phyloP scores from a whole-genome alignment of 2,888 invertebrate species.

The Chloroclystis v-ata region DNA sequence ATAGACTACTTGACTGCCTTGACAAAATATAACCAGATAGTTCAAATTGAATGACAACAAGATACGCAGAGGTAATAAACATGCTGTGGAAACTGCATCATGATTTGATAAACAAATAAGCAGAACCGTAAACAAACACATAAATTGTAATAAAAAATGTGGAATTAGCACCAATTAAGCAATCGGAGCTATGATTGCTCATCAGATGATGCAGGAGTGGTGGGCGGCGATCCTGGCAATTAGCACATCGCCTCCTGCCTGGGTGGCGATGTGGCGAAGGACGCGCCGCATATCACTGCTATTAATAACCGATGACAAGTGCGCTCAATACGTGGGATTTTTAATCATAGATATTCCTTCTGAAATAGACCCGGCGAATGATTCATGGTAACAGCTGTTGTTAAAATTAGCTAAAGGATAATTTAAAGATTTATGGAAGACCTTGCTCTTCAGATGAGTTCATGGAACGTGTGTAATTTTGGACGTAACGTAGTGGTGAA shows the following conservation, averaged over 20 bases:
- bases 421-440: neutral
- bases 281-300: constrained; percentile 23
- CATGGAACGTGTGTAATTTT: neutral
- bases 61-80: neutral
- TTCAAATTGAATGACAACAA: neutral
- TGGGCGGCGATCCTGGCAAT: constrained; percentile 25
- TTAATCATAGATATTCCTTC: constrained; percentile 3
- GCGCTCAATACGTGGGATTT: constrained; percentile 25
- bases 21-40: neutral
- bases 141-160: constrained; percentile 5
- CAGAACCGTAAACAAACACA: constrained; percentile 6
- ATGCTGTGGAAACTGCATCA: neutral
- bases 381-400: neutral
- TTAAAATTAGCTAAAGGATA: neutral
- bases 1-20: neutral
- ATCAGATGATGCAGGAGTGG: constrained; percentile 20
- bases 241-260: constrained; percentile 13
- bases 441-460: neutral
- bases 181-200: constrained; percentile 17
- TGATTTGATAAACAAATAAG: constrained; percentile 4
- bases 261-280: constrained; percentile 20
- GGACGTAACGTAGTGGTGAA: constrained; percentile 8
- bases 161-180: constrained; percentile 13
- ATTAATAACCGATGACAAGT: constrained; percentile 31
- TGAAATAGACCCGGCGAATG: neutral